Evolutionary conservation across 2,797 vertebrate genomes (phyloP), one percentile per base, ranked within the genome.

Genomic region (Oryzias sinensis): DNA sequence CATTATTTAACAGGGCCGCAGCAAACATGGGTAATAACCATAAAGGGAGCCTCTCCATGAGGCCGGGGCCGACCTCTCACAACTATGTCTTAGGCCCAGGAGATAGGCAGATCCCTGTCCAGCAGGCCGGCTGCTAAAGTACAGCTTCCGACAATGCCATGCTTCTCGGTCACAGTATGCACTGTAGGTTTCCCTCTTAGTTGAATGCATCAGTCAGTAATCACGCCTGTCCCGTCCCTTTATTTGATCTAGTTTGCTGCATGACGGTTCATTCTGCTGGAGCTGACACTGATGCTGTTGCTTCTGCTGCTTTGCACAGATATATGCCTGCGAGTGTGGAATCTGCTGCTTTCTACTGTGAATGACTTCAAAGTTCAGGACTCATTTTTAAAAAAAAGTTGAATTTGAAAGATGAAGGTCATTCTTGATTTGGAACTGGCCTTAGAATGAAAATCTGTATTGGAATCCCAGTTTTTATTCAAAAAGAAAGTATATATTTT

Each of bases 41-140:
- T 90, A 95, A 94, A 94, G 94, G 93, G 90, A 94, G 92, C 79
- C 91, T 93, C 77, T 88, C 91, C 56, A 7, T 50, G 64, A 77
- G 84, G 56, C 76, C 29, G n/a, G 58, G 71, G 68, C 74, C n/a
- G n/a, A n/a, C n/a, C n/a, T n/a, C n/a, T n/a, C n/a, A n/a, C 65
- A 75, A 66, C 79, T 88, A 93, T 85, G 83, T 92, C 75, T 76
- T 91, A 69, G 91, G 88, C 83, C 91, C 90, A 72, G 87, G 85
- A 85, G 92, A 91, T 61, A 48, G 71, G 81, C 82, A 79, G 84
- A 65, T 76, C 70, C 80, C 51, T 82, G 81, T 79, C 84, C 46
- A 76, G 84, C 70, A 84, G 20, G 90, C 77, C 86, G 86, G 67
- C 91, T 95, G 77, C 92, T 92, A 88, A 94, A 96, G 93, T 94